Percentiles rank a stretch among this genome's conserved stretches.
Conservation (phyloP, 2,113 vertebrate species). For the Panthera tigris region DNA sequence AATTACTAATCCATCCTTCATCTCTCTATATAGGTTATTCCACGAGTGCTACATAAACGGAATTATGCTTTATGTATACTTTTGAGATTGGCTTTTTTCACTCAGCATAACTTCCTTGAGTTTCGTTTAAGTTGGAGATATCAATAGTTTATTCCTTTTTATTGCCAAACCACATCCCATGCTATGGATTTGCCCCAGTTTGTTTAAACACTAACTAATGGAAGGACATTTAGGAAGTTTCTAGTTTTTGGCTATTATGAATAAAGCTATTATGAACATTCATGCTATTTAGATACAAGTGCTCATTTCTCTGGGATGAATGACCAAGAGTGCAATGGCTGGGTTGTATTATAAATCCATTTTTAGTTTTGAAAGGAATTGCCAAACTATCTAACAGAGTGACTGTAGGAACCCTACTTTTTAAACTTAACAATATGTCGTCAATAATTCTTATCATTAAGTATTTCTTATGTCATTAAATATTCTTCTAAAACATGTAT, state of each 20-base stretch:
- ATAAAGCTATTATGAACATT: neutral
- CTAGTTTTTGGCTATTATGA: neutral
- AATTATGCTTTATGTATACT: neutral
- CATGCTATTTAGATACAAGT: neutral
- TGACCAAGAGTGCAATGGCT: neutral
- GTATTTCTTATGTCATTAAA: neutral
- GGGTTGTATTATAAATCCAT: neutral
- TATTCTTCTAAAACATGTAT: neutral
- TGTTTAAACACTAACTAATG: neutral
- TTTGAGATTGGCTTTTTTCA: neutral
- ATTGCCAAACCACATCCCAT: neutral
- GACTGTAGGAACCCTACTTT: neutral
- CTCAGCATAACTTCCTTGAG: neutral
- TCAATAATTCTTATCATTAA: neutral
- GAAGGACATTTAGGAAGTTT: conserved; percentile 5
- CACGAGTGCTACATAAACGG: neutral
- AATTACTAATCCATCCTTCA: neutral
- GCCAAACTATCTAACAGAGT: conserved; percentile 9
- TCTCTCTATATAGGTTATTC: neutral
- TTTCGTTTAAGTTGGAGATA: neutral
- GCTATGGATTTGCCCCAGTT: neutral
- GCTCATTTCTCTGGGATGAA: conserved; percentile 38
- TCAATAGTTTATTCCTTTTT: neutral
- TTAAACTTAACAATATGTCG: neutral
- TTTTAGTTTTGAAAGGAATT: conserved; percentile 35